phyloP scores from a whole-genome alignment of 2,888 invertebrate species.

The Tinea trinotella region DNA sequence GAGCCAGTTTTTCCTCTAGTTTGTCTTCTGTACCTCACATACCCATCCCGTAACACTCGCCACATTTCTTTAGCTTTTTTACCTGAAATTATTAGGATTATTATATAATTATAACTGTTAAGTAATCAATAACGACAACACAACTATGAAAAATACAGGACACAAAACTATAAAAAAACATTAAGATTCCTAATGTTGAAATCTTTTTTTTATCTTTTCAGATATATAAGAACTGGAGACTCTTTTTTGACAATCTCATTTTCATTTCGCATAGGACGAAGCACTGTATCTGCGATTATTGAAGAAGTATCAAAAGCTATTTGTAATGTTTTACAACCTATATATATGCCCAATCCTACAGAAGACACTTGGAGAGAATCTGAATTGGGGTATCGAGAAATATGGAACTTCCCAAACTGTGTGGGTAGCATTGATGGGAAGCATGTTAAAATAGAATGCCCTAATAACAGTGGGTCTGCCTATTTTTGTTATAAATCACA shows the following conservation, averaged over 20 bases:
- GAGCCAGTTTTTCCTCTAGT: conserved; percentile 21
- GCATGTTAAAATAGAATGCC: conserved; percentile 22
- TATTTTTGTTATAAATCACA: conserved; percentile 5
- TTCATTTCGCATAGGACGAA: conserved; percentile 20
- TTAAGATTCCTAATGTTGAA: conserved; percentile 12
- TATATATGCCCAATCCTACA: conserved; percentile 22
- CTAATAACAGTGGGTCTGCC: conserved; percentile 4
- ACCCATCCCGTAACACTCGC: conserved; percentile 35
- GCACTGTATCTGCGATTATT: conserved; percentile 21
- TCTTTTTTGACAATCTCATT: conserved; percentile 19
- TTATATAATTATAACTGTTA: no score
- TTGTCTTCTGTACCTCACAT: conserved; percentile 30
- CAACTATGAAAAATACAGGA: no score
- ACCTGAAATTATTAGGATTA: conserved; percentile 26
- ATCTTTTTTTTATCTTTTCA: conserved; percentile 20
- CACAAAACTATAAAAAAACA: conserved; percentile 13
- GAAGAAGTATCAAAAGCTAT: conserved; percentile 22
- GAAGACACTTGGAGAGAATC: conserved; percentile 22
- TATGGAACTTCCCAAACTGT: conserved; percentile 24
- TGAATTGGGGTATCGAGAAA: conserved; percentile 17
- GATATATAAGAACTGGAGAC: conserved; percentile 21
- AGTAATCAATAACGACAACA: no score
- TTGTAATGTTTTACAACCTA: conserved; percentile 22
- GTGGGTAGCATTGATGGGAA: conserved; percentile 24
- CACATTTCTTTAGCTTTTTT: conserved; percentile 32